Conservation (phyloP, 2,888 invertebrate species). For the Dromius quadrimaculatus region DNA sequence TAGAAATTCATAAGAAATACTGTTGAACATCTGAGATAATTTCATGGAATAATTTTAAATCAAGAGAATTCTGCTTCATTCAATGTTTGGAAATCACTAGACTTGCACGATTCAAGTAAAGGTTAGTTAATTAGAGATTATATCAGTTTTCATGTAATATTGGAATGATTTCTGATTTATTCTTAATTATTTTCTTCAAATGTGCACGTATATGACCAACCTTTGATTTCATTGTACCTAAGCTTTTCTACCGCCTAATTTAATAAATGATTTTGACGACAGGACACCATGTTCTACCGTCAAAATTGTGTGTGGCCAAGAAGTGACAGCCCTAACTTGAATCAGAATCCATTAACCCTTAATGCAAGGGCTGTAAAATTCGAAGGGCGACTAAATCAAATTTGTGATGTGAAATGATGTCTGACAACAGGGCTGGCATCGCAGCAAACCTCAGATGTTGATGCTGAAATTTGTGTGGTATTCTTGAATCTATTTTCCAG, state of each 20-base stretch:
- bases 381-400: conserved; percentile 41
- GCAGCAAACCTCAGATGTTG: background rate
- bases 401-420: conserved; percentile 35
- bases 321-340: conserved; percentile 9
- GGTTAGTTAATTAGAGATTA: too few species aligned
- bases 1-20: too few species aligned
- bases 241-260: conserved; percentile 17
- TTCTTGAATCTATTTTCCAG: conserved; percentile 31
- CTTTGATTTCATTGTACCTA: too few species aligned
- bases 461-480: conserved; percentile 1
- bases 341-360: conserved; percentile 44
- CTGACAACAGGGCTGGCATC: conserved; percentile 1
- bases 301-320: conserved; percentile 45
- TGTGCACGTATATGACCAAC: too few species aligned
- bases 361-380: conserved; percentile 36
- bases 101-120: too few species aligned
- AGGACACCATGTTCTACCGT: background rate
- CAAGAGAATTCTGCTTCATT: too few species aligned
- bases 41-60: too few species aligned
- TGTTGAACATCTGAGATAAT: too few species aligned
- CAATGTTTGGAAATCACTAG: too few species aligned
- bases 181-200: too few species aligned
- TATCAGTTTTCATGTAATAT: too few species aligned
- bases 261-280: conserved; percentile 25
- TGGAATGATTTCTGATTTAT: too few species aligned